Percentiles rank a stretch among this genome's conserved stretches.
Conservation (phyloP, 2,888 invertebrate genomes). For the Drosophila yooni region DNA sequence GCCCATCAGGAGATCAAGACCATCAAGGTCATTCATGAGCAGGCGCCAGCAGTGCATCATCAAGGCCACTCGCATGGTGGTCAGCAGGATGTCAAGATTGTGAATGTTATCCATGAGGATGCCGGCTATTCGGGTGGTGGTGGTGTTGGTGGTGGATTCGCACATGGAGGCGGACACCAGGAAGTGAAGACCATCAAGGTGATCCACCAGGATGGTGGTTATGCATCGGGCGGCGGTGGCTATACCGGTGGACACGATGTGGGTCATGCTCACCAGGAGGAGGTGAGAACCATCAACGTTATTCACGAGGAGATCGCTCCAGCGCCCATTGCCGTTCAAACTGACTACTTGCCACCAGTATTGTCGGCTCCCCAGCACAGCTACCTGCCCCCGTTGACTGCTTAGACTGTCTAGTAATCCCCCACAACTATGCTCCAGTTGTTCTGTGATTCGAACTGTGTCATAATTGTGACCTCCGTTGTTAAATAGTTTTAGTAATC, state of each 20-base stretch:
- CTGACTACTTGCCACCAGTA: constrained; percentile 62
- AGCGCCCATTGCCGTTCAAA: constrained; percentile 36
- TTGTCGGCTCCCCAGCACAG: constrained; percentile 47
- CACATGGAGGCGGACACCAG: constrained; percentile 48
- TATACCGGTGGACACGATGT: constrained; percentile 51
- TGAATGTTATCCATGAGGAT: constrained; percentile 72
- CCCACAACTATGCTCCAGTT: constrained; percentile 21
- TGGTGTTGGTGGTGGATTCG: constrained; percentile 49
- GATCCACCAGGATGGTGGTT: constrained; percentile 60
- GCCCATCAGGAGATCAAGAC: constrained; percentile 55
- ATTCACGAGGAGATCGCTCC: constrained; percentile 61
- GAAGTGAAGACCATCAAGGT: constrained; percentile 63
- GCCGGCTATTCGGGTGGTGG: constrained; percentile 51
- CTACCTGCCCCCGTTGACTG: constrained; percentile 70
- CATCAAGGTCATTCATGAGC: constrained; percentile 58
- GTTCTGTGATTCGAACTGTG: constrained; percentile 64
- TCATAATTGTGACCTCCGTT: constrained; percentile 62
- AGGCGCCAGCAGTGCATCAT: constrained; percentile 27
- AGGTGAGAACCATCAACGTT: constrained; percentile 61
- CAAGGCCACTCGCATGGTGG: constrained; percentile 36
- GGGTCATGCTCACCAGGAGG: constrained; percentile 49
- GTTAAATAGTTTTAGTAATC: constrained; percentile 71
- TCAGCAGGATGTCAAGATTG: constrained; percentile 71
- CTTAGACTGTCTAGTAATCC: constrained; percentile 60
- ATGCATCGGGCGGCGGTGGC: constrained; percentile 49